These are phyloP conservation scores for Drosophila fulvimacula DNA, from an alignment of 2,888 invertebrate genomes.

Conservation along the genomic window DNA sequence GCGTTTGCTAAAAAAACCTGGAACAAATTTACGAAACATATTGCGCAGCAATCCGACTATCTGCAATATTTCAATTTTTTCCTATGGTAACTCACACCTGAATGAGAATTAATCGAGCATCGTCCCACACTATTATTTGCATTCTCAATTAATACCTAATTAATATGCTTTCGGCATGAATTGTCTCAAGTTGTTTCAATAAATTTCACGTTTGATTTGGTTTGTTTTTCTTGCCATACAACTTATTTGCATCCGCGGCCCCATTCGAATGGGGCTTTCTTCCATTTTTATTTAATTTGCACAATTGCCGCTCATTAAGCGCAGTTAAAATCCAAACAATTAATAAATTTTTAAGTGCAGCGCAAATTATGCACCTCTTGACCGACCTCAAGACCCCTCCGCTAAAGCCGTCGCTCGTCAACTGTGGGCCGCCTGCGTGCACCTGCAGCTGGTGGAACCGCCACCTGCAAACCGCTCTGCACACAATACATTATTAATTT, in stretches of 20 bases:
- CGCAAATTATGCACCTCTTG: constrained; percentile 62
- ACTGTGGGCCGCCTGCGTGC: constrained; percentile 2
- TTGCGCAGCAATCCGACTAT: no score
- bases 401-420: constrained; percentile 50
- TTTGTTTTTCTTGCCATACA: constrained; percentile 14
- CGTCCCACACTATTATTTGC: not conserved
- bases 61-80: no score
- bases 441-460: no score
- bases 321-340: constrained; percentile 65
- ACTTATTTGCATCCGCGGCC: not conserved
- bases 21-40: not conserved
- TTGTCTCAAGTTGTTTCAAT: not conserved
- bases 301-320: constrained; percentile 61
- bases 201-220: constrained; percentile 27
- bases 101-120: not conserved
- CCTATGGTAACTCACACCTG: no score
- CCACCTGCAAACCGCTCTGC: constrained; percentile 61
- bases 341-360: constrained; percentile 75
- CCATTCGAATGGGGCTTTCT: constrained; percentile 6
- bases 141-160: not conserved
- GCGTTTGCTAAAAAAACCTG: not conserved
- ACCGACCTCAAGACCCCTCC: constrained; percentile 49
- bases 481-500: constrained; percentile 77
- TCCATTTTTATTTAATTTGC: constrained; percentile 40
- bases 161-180: not conserved